phyloP scores from a whole-genome alignment of 64 coral and sea anemone species.

The Actinia equina region DNA sequence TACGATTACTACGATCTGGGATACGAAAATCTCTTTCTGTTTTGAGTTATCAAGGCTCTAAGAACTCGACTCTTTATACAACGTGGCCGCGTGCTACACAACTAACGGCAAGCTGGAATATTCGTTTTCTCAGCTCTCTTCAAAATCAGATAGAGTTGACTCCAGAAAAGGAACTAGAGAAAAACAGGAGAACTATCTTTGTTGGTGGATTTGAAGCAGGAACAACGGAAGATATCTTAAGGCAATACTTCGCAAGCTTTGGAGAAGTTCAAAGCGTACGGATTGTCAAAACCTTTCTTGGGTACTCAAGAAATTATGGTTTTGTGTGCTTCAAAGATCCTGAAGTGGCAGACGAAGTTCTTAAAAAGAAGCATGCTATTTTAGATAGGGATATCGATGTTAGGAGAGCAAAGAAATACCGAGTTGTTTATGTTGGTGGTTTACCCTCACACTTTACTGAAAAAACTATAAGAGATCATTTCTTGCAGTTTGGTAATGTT shows the following conservation, averaged over 20 bases:
- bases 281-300: conserved; percentile 1
- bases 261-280: conserved; percentile 10
- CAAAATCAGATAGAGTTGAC: neutral
- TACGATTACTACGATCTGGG: neutral
- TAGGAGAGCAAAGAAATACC: neutral
- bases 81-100: neutral
- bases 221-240: neutral
- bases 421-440: conserved; percentile 19
- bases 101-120: neutral
- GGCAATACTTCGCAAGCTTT: conserved; percentile 12
- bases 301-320: conserved; percentile 25
- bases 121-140: neutral
- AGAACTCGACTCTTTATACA: neutral
- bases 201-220: neutral
- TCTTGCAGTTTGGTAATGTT: neutral
- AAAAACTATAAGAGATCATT: neutral
- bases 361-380: conserved; percentile 2
- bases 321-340: conserved; percentile 16
- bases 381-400: neutral
- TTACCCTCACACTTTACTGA: conserved; percentile 26
- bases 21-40: neutral
- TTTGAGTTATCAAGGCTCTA: neutral
- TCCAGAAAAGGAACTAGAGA: neutral
- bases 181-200: conserved; percentile 1
- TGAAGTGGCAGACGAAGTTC: neutral